Evolutionary conservation across 1,140 invertebrate species (phyloP).

Genomic region (Antheraea pernyi): DNA sequence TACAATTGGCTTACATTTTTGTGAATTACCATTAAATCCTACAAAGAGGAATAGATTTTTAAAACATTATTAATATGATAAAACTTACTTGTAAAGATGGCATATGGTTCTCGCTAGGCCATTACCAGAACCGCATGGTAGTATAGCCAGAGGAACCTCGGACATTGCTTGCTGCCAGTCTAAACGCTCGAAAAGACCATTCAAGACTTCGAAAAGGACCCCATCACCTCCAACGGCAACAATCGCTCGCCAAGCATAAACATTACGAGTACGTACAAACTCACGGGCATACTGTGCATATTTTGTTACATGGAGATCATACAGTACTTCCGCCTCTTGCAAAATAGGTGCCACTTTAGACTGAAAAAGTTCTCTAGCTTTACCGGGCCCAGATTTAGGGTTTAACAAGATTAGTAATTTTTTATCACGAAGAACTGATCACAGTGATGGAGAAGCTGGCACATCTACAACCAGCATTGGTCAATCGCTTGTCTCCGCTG

Average conservation of each 20-base stretch:
- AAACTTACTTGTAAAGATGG: constrained; percentile 84
- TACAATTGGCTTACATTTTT: no score
- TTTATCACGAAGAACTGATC: no score
- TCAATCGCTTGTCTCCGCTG: no score
- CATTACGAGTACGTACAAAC: constrained; percentile 87
- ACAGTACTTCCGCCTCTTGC: constrained; percentile 91
- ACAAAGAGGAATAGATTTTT: no score
- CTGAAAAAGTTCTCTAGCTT: constrained; percentile 90
- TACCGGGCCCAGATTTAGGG: constrained; percentile 95
- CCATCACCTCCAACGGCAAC: constrained; percentile 97
- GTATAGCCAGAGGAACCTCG: constrained; percentile 89
- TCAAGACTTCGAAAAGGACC: constrained; percentile 94
- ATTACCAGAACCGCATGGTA: constrained; percentile 98
- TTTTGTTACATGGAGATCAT: constrained; percentile 93
- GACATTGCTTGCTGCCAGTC: constrained; percentile 92
- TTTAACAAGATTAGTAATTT: constrained; percentile 93
- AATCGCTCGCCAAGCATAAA: constrained; percentile 89
- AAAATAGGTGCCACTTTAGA: constrained; percentile 90
- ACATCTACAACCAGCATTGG: no score
- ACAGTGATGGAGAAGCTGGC: no score
- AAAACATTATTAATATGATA: neutral
- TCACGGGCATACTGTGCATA: constrained; percentile 92
- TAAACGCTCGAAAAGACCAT: constrained; percentile 91
- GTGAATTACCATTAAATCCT: no score
- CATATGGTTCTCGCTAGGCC: constrained; percentile 93